Conservation (phyloP, 30 jellyfish, hydroid and myxozoan genomes). For the Phacellophora camtschatica region DNA sequence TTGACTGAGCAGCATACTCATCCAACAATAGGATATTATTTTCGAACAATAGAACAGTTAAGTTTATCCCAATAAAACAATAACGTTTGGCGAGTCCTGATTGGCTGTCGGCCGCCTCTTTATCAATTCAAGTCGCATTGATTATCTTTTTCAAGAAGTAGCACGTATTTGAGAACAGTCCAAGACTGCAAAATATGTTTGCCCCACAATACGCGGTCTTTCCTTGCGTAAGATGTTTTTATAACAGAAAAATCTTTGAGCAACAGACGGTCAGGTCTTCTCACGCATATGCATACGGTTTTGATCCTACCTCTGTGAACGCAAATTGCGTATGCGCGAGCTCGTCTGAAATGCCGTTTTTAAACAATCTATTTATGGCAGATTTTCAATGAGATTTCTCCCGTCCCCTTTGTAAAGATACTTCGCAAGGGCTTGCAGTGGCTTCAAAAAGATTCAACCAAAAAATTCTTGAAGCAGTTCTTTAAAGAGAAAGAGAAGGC, state of each 20-base stretch:
- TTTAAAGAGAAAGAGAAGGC: no score
- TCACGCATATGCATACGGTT: no score
- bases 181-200: conserved; percentile 63
- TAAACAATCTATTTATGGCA: background rate
- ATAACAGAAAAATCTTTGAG: conserved; percentile 21
- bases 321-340: no score
- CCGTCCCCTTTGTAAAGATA: no score
- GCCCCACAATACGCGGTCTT: conserved; percentile 66
- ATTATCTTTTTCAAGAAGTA: conserved; percentile 46
- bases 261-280: background rate
- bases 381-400: background rate
- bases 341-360: background rate
- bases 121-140: conserved; percentile 58
- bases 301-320: no score
- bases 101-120: conserved; percentile 79
- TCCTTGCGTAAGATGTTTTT: conserved; percentile 34
- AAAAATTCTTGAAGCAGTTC: no score
- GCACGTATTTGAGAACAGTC: conserved; percentile 68
- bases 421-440: no score
- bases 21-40: conserved; percentile 56
- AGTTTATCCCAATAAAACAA: conserved; percentile 49
- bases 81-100: conserved; percentile 35
- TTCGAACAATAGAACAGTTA: conserved; percentile 54
- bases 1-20: conserved; percentile 30
- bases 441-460: no score